Evolutionary conservation across 1,140 invertebrate species (phyloP).

Genomic region (Latrodectus geometricus): DNA sequence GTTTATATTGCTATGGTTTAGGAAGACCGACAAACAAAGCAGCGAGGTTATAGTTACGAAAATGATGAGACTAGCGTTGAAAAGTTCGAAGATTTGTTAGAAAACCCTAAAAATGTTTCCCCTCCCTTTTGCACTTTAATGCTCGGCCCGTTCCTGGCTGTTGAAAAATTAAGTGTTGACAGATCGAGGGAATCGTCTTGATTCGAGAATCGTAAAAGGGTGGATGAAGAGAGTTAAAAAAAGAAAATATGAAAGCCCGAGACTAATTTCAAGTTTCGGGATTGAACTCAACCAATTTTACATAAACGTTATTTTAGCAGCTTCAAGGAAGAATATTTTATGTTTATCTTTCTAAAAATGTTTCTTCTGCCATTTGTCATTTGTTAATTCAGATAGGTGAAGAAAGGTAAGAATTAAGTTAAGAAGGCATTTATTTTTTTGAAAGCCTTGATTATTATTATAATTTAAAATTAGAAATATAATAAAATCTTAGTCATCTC

Average conservation of each 20-base stretch:
- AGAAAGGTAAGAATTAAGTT: too few species aligned
- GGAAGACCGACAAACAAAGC: conserved; percentile 41
- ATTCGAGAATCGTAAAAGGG: conserved; percentile 9
- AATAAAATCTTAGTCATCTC: too few species aligned
- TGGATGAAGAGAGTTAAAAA: background rate
- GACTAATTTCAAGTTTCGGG: too few species aligned
- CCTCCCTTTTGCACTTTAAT: conserved; percentile 18
- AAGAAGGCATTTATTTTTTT: too few species aligned
- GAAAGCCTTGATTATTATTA: too few species aligned
- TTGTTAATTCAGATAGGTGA: too few species aligned
- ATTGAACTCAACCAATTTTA: too few species aligned
- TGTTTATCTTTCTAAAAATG: too few species aligned
- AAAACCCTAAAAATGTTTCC: conserved; percentile 50
- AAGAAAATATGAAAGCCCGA: conserved; percentile 33
- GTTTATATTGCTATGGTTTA: conserved; percentile 47
- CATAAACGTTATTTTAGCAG: too few species aligned
- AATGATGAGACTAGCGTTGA: conserved; percentile 48
- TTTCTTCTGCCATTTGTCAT: too few species aligned
- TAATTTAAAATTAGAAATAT: too few species aligned
- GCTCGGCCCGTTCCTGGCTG: conserved; percentile 24
- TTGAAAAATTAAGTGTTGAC: conserved; percentile 57
- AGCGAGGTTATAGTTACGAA: conserved; percentile 33
- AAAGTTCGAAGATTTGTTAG: conserved; percentile 55
- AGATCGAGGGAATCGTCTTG: conserved; percentile 38
- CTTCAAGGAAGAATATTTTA: too few species aligned